phyloP scores from a whole-genome alignment of 2,888 invertebrate genomes.

The Ophion slaviceki region DNA sequence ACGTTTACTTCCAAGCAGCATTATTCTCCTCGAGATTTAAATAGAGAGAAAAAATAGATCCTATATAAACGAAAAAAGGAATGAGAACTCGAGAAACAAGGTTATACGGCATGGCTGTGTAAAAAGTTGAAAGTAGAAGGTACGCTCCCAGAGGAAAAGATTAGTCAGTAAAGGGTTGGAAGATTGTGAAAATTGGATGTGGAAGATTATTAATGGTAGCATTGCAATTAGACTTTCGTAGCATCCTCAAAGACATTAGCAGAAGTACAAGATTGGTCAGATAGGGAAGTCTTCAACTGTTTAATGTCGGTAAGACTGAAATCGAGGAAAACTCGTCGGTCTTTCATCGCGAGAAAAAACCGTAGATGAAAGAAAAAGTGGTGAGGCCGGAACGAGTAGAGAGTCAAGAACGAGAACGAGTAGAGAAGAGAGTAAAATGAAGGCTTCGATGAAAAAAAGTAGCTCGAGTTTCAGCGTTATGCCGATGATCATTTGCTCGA shows the following conservation, averaged over 20 bases:
- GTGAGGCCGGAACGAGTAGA: neutral
- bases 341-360: constrained; percentile 38
- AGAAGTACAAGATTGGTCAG: constrained; percentile 35
- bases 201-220: constrained; percentile 41
- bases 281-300: constrained; percentile 40
- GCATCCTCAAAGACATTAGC: constrained; percentile 50
- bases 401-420: neutral
- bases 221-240: constrained; percentile 50
- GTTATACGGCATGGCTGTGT: neutral
- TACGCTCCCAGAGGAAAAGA: neutral
- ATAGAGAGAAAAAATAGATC: neutral
- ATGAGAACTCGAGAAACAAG: constrained; percentile 10
- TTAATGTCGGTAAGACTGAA: constrained; percentile 37
- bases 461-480: constrained; percentile 59
- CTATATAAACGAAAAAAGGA: neutral
- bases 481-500: constrained; percentile 67
- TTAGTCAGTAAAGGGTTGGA: neutral
- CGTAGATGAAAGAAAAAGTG: constrained; percentile 36
- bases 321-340: constrained; percentile 56
- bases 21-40: too few species aligned
- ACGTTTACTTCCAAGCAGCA: too few species aligned
- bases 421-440: neutral
- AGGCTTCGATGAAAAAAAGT: constrained; percentile 37
- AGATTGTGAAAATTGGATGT: constrained; percentile 21
- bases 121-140: neutral